Percentiles rank a stretch among this genome's conserved stretches.
These are phyloP conservation scores for Condylostylus longicornis DNA, from an alignment of 1,140 invertebrate species.

Conservation along the genomic window DNA sequence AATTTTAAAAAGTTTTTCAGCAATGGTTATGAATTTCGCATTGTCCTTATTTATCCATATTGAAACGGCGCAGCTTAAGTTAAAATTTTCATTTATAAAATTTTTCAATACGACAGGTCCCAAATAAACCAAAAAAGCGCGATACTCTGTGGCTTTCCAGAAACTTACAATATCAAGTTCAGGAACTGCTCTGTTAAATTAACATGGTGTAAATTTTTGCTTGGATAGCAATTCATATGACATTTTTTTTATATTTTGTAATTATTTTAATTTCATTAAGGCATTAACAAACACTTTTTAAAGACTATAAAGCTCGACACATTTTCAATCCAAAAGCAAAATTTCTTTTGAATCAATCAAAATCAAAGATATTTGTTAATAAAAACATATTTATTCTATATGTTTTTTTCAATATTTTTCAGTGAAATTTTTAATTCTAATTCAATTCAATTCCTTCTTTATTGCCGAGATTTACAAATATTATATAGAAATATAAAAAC, in stretches of 20 bases:
- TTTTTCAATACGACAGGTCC: conserved; percentile 28
- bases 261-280: too few relatives aligned
- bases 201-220: not conserved
- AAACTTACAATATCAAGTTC: not conserved
- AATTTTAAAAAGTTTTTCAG: conserved; percentile 11
- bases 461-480: too few relatives aligned
- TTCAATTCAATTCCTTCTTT: too few relatives aligned
- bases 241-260: not conserved
- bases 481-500: too few relatives aligned
- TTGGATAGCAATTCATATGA: not conserved
- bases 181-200: not conserved
- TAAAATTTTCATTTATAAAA: conserved; percentile 17
- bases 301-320: too few relatives aligned
- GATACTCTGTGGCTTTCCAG: conserved; percentile 36
- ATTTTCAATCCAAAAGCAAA: too few relatives aligned
- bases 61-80: conserved; percentile 23
- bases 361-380: too few relatives aligned
- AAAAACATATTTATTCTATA: too few relatives aligned
- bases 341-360: too few relatives aligned
- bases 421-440: too few relatives aligned
- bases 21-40: conserved; percentile 4
- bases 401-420: too few relatives aligned
- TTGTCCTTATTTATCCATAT: conserved; percentile 15
- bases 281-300: too few relatives aligned
- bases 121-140: conserved; percentile 33